Evolutionary conservation across 2,888 invertebrate genomes (phyloP).

Genomic region (Hybos culiciformis): DNA sequence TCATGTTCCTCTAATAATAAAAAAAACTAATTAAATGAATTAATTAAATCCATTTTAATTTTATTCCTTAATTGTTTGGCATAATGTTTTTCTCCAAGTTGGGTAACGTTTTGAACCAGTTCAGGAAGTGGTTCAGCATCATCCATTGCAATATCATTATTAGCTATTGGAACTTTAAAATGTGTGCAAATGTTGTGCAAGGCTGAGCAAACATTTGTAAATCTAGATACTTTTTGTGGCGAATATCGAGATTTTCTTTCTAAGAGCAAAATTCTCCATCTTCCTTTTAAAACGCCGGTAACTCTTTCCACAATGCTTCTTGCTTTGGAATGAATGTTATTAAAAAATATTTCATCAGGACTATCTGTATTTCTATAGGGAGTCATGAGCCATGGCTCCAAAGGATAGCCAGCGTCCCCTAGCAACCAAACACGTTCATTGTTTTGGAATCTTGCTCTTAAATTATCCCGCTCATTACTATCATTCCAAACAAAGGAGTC

Average conservation of each 20-base stretch:
- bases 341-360: neutral
- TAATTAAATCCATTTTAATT: too few species aligned
- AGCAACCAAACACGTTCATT: neutral
- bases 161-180: too few species aligned
- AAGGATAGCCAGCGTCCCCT: constrained; percentile 5
- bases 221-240: constrained; percentile 6
- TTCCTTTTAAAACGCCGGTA: neutral
- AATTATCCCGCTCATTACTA: neutral
- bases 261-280: neutral
- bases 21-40: too few species aligned
- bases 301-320: too few species aligned
- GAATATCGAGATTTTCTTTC: neutral
- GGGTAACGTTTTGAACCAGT: too few species aligned
- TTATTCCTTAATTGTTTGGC: too few species aligned
- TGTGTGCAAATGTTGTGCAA: too few species aligned
- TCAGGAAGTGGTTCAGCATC: too few species aligned
- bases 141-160: too few species aligned
- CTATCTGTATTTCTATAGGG: neutral
- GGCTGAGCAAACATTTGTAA: constrained; percentile 5
- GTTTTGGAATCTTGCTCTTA: neutral
- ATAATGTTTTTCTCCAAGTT: too few species aligned
- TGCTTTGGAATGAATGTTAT: neutral
- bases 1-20: too few species aligned
- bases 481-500: neutral
- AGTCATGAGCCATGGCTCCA: neutral